phyloP scores from a whole-genome alignment of 1,140 invertebrate genomes.

The Cydia fagiglandana region DNA sequence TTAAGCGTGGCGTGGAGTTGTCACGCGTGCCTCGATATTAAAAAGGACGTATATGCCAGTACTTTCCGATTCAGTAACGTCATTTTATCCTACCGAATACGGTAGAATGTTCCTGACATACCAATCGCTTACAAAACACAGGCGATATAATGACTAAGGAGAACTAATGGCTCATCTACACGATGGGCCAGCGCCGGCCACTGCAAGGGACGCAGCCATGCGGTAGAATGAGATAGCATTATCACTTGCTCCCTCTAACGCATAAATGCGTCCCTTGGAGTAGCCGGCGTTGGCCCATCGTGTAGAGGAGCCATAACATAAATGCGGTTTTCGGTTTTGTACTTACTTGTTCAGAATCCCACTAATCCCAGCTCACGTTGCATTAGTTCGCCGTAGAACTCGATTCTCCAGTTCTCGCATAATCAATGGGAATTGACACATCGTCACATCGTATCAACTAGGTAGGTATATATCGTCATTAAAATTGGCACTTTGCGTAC shows the following conservation, averaged over 20 bases:
- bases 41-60: neutral
- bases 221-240: too few species aligned
- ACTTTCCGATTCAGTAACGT: neutral
- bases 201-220: too few species aligned
- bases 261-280: too few species aligned
- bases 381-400: neutral
- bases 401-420: neutral
- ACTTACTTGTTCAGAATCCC: neutral
- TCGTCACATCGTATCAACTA: neutral
- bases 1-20: constrained; percentile 9
- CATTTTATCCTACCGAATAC: neutral
- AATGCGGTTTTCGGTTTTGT: neutral
- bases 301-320: too few species aligned
- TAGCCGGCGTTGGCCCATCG: too few species aligned
- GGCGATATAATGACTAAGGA: neutral
- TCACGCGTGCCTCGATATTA: neutral
- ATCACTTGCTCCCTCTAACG: too few species aligned
- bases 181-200: too few species aligned
- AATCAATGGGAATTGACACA: neutral
- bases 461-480: neutral
- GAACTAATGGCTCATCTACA: too few species aligned
- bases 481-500: constrained; percentile 31
- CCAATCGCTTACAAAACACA: neutral
- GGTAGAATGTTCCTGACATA: neutral
- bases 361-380: neutral